Conservation (phyloP, 2,888 invertebrate genomes). For the Synergus gifuensis region DNA sequence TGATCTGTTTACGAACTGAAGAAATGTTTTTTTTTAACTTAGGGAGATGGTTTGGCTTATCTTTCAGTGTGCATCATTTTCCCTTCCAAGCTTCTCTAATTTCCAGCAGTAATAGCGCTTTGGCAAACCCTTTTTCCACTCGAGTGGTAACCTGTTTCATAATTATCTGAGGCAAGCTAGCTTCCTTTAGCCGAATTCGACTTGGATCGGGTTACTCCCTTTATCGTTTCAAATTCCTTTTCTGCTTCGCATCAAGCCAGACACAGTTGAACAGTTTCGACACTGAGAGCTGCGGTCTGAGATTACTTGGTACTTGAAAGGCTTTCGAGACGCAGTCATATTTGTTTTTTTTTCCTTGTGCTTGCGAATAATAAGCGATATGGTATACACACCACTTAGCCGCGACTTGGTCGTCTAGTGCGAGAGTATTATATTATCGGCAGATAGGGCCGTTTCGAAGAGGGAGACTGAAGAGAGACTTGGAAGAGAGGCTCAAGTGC, state of each 20-base stretch:
- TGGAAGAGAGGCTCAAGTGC: slow-evolving; percentile 67
- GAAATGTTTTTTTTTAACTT: neutral
- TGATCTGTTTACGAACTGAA: neutral
- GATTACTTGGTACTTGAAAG: slow-evolving; percentile 29
- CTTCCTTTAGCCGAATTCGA: neutral
- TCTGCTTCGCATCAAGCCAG: neutral
- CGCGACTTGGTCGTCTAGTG: slow-evolving; percentile 21
- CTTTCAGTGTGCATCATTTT: neutral
- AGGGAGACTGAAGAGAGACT: slow-evolving; percentile 42
- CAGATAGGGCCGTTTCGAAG: slow-evolving; percentile 39
- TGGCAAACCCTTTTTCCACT: neutral
- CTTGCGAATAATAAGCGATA: slow-evolving; percentile 33
- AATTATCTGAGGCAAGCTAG: neutral
- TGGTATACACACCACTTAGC: slow-evolving; percentile 38
- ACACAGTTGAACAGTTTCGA: neutral
- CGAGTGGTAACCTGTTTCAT: neutral
- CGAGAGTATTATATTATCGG: slow-evolving; percentile 39
- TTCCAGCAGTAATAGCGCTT: neutral
- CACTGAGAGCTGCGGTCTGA: neutral
- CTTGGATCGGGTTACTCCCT: slow-evolving; percentile 7
- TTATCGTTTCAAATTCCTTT: slow-evolving; percentile 7
- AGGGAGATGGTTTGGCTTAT: neutral
- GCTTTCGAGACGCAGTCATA: slow-evolving; percentile 12
- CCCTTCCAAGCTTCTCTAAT: neutral
- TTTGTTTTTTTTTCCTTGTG: slow-evolving; percentile 6